Evolutionary conservation across 2,888 invertebrate genomes (phyloP), one percentile per base, ranked within the genome.

Genomic region (Tiliacea aurago): DNA sequence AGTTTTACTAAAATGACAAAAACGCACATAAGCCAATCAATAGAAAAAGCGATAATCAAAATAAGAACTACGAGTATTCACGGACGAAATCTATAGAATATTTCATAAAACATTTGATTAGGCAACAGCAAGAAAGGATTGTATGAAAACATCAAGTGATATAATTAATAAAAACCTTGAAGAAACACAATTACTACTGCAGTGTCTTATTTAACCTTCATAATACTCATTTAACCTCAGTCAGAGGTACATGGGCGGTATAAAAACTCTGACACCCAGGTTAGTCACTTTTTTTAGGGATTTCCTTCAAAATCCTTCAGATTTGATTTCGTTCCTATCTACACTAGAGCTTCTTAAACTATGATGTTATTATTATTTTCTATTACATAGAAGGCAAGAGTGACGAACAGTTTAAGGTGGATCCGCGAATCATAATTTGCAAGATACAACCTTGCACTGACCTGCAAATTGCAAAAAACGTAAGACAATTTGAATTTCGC

Each of bases 371-470:
- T 43, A 28, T 45, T 79, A 41, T 61, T 18, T 43, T 58, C 33
- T 72, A 66, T 69, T 55, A 33, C 7, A 59, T 28, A 47, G 4
- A 78, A 63, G 74, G 83, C 80, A 81, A 81, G 70, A 79, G 15
- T 69, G 61, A 68, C 59, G 23, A 33, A 55, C 11, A 41, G 41
- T 55, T 51, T 43, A 28, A 28, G 28, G 28, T 28, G 28, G n/a
- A n/a, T n/a, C n/a, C n/a, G 28, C 28, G 28, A 28, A 28, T 28
- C 28, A 28, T 28, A 28, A 28, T 28, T 28, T 28, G 28, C 28
- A 28, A 28, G 28, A 28, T 28, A 28, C 1, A 28, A 28, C 28
- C 28, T 28, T 1, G 3, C 28, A 28, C 28, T 28, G 3, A 28
- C 28, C 28, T 28, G 28, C 28, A 28, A 28, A 28, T 28, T 28